Evolutionary conservation across 2,113 vertebrate genomes (phyloP).

Genomic region (Fukomys damarensis): DNA sequence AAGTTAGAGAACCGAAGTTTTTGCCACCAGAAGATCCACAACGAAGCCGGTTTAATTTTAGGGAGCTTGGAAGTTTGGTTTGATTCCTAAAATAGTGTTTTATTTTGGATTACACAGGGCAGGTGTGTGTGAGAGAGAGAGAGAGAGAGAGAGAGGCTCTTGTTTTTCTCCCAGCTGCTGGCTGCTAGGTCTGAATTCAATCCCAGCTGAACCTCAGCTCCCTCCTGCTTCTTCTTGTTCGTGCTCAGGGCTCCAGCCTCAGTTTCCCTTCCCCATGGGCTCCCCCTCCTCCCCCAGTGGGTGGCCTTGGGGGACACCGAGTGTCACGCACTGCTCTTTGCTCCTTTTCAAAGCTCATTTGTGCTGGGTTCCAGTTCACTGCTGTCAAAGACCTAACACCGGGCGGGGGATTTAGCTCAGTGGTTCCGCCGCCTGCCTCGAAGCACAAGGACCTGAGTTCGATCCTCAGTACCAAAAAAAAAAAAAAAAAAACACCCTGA

Average conservation of each 20-base stretch:
- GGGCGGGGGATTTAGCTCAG: no score
- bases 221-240: background rate
- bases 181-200: background rate
- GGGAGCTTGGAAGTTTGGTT: conserved; percentile 45
- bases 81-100: conserved; percentile 54
- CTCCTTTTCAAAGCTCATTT: background rate
- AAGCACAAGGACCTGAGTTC: no score
- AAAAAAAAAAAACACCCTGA: rapidly evolving
- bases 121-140: background rate
- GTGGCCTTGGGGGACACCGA: background rate
- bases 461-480: no score
- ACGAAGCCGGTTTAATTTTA: conserved; percentile 46
- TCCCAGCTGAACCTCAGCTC: background rate
- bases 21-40: background rate
- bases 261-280: no score
- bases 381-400: background rate
- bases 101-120: conserved; percentile 41
- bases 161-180: background rate
- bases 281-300: background rate
- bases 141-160: background rate
- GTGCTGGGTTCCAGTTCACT: background rate
- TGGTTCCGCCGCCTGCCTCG: no score
- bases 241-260: background rate
- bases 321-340: background rate
- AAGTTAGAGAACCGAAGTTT: background rate